Percentiles rank a stretch among this genome's conserved stretches.
Evolutionary conservation across 2,113 vertebrate species (phyloP).

Genomic region (Synodontis membranacea): DNA sequence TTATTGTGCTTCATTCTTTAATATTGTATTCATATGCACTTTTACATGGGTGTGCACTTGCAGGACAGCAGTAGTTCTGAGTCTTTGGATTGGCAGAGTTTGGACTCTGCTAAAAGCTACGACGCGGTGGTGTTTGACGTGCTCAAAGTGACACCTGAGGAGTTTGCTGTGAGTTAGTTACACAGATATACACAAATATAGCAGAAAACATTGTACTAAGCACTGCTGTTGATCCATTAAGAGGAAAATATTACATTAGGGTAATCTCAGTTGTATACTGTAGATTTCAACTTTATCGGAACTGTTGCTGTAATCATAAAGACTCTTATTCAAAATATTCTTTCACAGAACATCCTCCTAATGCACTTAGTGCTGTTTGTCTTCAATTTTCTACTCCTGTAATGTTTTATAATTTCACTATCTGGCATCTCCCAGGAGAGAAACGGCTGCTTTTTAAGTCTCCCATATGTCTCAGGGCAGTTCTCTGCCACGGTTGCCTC

Average conservation of each 20-base stretch:
- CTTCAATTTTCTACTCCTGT: background rate
- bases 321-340: background rate
- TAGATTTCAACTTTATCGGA: background rate
- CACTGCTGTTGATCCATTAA: background rate
- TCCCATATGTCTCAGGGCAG: background rate
- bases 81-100: slow-evolving; percentile 88
- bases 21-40: background rate
- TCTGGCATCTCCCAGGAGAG: background rate
- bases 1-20: background rate
- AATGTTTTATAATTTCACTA: background rate
- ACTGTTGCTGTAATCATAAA: background rate
- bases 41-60: background rate
- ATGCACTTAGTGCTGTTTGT: background rate
- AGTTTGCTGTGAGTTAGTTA: slow-evolving; percentile 89
- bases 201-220: too few species aligned
- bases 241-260: background rate
- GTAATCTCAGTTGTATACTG: too few species aligned
- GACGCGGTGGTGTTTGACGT: slow-evolving; percentile 95
- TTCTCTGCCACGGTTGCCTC: background rate
- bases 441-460: background rate
- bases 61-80: slow-evolving; percentile 96
- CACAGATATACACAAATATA: background rate
- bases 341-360: background rate
- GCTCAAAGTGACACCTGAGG: slow-evolving; percentile 93
- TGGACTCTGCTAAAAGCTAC: slow-evolving; percentile 93